Percentiles rank a stretch among this genome's conserved stretches.
Evolutionary conservation across 2,797 vertebrate species (phyloP).

Genomic region (Prionace glauca): DNA sequence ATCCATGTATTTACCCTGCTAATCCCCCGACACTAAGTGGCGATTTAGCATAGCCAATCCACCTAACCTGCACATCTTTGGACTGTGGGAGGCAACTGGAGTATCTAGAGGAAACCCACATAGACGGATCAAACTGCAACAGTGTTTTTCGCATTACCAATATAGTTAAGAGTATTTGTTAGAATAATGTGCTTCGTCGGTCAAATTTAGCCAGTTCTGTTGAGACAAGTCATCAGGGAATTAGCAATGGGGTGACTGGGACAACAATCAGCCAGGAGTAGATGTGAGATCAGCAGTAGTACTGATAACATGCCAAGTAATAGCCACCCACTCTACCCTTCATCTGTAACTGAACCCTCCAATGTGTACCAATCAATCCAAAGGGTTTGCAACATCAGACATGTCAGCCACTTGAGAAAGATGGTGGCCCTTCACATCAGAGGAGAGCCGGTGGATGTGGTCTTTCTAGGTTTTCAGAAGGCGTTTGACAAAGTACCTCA

Average conservation of each 20-base stretch:
- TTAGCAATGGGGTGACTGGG: background rate
- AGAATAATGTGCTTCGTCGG: background rate
- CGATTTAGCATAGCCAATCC: too few species aligned
- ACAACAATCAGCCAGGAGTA: background rate
- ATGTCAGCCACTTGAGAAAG: background rate
- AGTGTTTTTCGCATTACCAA: too few species aligned
- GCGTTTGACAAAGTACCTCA: too few species aligned
- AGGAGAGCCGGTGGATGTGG: too few species aligned
- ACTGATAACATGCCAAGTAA: background rate
- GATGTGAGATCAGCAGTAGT: background rate
- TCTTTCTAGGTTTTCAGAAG: too few species aligned
- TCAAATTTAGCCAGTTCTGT: background rate
- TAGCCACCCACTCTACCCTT: background rate
- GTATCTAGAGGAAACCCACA: too few species aligned
- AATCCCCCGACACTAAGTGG: too few species aligned
- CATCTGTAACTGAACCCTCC: background rate
- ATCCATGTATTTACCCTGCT: too few species aligned
- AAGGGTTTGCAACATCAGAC: background rate
- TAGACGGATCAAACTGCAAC: background rate
- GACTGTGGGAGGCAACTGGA: too few species aligned
- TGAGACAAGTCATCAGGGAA: background rate
- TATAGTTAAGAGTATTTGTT: background rate
- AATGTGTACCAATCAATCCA: background rate
- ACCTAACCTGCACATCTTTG: too few species aligned
- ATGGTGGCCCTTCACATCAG: background rate